Percentiles rank a stretch among this genome's conserved stretches.
Evolutionary conservation across 2,113 vertebrate species (phyloP).

Genomic region (Rallus limicola): DNA sequence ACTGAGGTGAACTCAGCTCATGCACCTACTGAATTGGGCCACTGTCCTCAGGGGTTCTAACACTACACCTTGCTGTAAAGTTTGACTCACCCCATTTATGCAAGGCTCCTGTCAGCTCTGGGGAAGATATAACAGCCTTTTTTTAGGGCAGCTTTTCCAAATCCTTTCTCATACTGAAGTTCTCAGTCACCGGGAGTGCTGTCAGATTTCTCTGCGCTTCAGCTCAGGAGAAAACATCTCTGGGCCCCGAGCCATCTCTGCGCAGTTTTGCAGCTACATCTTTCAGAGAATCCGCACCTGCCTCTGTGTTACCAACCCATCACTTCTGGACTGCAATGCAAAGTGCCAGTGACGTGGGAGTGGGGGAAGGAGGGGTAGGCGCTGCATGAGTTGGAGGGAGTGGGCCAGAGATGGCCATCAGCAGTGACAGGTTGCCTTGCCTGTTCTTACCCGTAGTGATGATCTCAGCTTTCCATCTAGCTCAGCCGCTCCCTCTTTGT

Average conservation of each 20-base stretch:
- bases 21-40: background rate
- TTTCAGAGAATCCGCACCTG: background rate
- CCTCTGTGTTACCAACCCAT: background rate
- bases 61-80: rapidly evolving
- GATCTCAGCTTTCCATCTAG: background rate
- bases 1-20: background rate
- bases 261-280: background rate
- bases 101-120: background rate
- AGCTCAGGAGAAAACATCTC: background rate
- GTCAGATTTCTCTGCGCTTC: background rate
- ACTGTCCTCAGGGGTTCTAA: background rate
- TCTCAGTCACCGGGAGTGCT: background rate
- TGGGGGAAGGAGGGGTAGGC: background rate
- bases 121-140: background rate
- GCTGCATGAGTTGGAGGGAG: rapidly evolving
- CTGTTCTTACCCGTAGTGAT: background rate
- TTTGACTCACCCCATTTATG: background rate
- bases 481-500: background rate
- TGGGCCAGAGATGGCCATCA: background rate
- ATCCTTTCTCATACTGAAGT: background rate
- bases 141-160: background rate
- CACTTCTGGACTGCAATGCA: background rate
- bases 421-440: background rate
- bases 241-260: background rate
- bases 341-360: rapidly evolving